Percentiles rank a stretch among this genome's conserved stretches.
phyloP scores from a whole-genome alignment of 92 coral and sea anemone genomes.

The Actinostola sp. region DNA sequence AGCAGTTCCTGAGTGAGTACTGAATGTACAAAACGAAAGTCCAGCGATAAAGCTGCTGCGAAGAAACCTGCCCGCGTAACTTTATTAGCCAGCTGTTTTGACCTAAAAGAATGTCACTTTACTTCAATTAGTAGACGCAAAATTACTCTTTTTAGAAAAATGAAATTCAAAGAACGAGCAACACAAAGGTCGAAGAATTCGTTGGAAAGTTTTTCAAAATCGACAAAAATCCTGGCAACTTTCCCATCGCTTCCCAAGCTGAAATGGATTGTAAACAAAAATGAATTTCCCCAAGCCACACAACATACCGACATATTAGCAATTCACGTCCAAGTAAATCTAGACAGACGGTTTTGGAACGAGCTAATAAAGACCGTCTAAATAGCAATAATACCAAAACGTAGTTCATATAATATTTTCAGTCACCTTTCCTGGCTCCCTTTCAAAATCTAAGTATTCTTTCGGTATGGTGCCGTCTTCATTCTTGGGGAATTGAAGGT shows the following conservation, averaged over 20 bases:
- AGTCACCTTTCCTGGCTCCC: slow-evolving; percentile 96
- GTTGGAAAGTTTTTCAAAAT: slow-evolving; percentile 5
- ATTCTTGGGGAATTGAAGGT: slow-evolving; percentile 84
- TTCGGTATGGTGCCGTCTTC: slow-evolving; percentile 87
- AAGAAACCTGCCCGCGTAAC: slow-evolving; percentile 74
- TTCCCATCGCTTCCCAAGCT: slow-evolving; percentile 41
- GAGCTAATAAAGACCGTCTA: no score
- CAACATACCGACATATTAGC: slow-evolving; percentile 22
- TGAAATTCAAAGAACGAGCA: not conserved
- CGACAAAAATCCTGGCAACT: slow-evolving; percentile 23
- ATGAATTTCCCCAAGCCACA: slow-evolving; percentile 16
- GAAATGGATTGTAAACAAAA: slow-evolving; percentile 34
- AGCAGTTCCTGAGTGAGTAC: slow-evolving; percentile 8
- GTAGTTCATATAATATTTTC: not conserved
- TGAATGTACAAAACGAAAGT: slow-evolving; percentile 5
- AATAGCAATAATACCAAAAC: not conserved
- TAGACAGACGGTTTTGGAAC: not conserved
- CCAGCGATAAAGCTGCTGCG: not conserved
- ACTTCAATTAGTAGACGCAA: slow-evolving; percentile 9
- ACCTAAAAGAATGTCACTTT: slow-evolving; percentile 18
- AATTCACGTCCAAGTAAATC: not conserved
- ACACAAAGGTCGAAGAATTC: not conserved
- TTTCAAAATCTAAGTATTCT: slow-evolving; percentile 87
- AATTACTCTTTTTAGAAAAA: slow-evolving; percentile 3
- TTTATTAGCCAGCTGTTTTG: slow-evolving; percentile 86